Evolutionary conservation across 2,888 invertebrate species (phyloP), one percentile per base, ranked within the genome.

Genomic region (Eilema griseolum): DNA sequence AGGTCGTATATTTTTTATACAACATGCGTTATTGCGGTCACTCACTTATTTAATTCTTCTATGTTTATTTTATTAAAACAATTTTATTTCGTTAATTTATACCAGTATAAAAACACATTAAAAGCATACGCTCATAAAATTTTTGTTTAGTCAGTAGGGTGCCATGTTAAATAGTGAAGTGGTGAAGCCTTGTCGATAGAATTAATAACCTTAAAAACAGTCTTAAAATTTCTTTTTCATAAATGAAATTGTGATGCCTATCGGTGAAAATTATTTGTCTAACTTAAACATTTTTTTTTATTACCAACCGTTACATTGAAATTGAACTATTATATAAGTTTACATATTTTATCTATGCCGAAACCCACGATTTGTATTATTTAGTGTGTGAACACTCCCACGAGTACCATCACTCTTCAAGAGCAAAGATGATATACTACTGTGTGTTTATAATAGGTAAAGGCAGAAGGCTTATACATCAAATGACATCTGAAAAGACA

Each of bases 101-200:
- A 71, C 76, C 70, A 77, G 75, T 70, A 78, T 79, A 84, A 83
- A 84, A 83, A 77, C 75, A 82, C 83, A 83, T 81, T 83, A 82
- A 90, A 89, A 89, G 83, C 83, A 78, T 83, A 83, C 76, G 84
- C 80, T 85, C 87, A 86, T 89, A 89, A 88, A 88, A 86, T 83
- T 85, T 88, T 88, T 87, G 87, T 87, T 85, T 84, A 85, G 82
- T 65, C 88, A 75, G 81, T 84, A 82, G 88, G 86, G 86, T 82
- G 88, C 83, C 86, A 77, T 73, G 83, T 73, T 79, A 74, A 76
- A 79, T 87, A 90, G 90, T 86, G 89, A 80, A 77, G 90, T 69
- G 82, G 74, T 70, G 78, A 79, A 79, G 70, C 67, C 75, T 73
- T 81, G 78, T 83, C 79, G 82, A 79, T 81, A 76, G 73, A 80